Conservation (phyloP, 2,797 vertebrate genomes). For the Acrossocheilus fasciatus region DNA sequence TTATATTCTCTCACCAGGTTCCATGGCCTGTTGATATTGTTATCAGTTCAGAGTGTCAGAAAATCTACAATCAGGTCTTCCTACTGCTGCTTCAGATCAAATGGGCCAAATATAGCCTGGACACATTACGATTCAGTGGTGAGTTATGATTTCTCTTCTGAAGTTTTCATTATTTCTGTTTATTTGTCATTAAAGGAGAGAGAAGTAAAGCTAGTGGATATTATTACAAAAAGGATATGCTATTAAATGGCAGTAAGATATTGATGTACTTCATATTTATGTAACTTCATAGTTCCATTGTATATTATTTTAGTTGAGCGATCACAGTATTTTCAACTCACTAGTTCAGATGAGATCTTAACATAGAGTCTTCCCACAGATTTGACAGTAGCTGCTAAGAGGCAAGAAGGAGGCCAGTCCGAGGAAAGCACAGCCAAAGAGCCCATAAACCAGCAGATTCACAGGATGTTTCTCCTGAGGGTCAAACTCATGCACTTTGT, state of each 20-base stretch:
- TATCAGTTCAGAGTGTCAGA: slow-evolving; percentile 97
- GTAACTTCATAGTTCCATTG: neutral
- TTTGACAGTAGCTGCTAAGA: slow-evolving; percentile 81
- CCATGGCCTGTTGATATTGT: slow-evolving; percentile 99
- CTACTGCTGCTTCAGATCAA: slow-evolving; percentile 97
- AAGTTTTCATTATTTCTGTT: slow-evolving; percentile 5
- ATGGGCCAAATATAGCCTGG: slow-evolving; percentile 98
- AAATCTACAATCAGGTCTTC: slow-evolving; percentile 99
- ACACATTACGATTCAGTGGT: slow-evolving; percentile 95
- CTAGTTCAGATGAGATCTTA: neutral
- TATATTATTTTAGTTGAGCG: neutral
- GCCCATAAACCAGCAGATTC: slow-evolving; percentile 87
- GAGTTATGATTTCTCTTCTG: slow-evolving; percentile 59
- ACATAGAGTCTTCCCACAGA: slow-evolving; percentile 72
- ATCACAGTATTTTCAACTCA: slow-evolving; percentile 6
- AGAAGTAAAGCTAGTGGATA: neutral
- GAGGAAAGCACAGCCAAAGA: slow-evolving; percentile 77
- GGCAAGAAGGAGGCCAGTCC: slow-evolving; percentile 69
- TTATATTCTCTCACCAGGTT: slow-evolving; percentile 78
- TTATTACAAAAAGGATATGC: neutral
- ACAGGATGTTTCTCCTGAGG: slow-evolving; percentile 94
- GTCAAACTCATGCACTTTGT: slow-evolving; percentile 99
- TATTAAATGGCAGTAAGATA: neutral
- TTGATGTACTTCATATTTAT: neutral
- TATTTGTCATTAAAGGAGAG: neutral